Base-by-base conservation (phyloP, 2,797 vertebrate species). In the Sebastes itinus region DNA sequence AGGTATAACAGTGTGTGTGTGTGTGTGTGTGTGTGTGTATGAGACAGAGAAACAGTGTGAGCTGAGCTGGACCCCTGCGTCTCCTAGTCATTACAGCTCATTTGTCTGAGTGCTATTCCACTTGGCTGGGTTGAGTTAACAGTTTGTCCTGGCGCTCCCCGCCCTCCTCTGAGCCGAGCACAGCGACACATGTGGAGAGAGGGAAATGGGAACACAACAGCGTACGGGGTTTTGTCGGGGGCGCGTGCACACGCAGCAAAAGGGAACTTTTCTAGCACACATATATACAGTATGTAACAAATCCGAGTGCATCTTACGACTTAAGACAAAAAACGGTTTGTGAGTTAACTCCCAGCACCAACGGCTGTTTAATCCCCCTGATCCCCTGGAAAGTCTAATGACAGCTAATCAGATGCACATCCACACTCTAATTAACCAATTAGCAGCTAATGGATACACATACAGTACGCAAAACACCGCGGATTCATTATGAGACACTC, bases 31-130 rank as follows among this genome's bases (percentile, higher is more conserved):
- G 59, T 33, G 64, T 23, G 67, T 42, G 25, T 30, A 56, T 60
- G 74, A 83, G 83, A 83, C 72, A 79, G 85, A 82, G 84, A 76
- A 77, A 78, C 84, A 86, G 81, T 83, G 80, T 72, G 88, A 89
- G 82, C 25, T 4, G 72, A 79, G 89, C 80, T 73, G 89, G 87
- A 92, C 89, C 89, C 87, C 90, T 84, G 90, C 55, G 82, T 92
- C 87, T 93, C 84, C 76, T 65, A 84, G 82, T 92, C 92, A 93
- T 94, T 94, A 92, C 86, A 91, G 91, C 91, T 92, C 90, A 93
- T 95, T 95, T 94, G 91, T 94, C 91, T 93, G 92, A 93, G 91
- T 90, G 89, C 87, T 90, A 92, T 94, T 92, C 87, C 92, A 93
- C 92, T 94, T 89, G 92, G 89, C 91, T 93, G 90, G 88, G 89